phyloP scores from a whole-genome alignment of 2,888 invertebrate genomes.

The Rhagium mordax region DNA sequence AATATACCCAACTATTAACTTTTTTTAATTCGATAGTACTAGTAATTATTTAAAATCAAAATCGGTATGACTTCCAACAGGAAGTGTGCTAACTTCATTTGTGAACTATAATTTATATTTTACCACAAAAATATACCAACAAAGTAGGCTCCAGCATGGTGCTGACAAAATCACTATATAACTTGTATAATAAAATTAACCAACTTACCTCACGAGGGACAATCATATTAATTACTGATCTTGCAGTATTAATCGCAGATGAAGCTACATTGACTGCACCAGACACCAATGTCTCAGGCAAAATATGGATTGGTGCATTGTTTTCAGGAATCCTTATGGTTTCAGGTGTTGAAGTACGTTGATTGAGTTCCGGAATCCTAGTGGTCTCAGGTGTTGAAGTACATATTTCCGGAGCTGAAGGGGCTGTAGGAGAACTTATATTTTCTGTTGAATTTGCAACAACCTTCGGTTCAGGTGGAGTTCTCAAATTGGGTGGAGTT shows the following conservation, averaged over 20 bases:
- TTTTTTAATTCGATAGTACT: too few species aligned
- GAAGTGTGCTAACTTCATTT: too few species aligned
- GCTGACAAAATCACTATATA: too few species aligned
- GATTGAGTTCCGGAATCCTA: neutral
- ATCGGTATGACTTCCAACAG: too few species aligned
- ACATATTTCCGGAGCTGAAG: neutral
- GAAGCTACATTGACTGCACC: conserved; percentile 70
- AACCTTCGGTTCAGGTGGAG: conserved; percentile 6
- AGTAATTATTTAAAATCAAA: too few species aligned
- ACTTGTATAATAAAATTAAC: too few species aligned
- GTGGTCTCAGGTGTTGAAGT: conserved; percentile 5
- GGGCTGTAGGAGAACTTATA: conserved; percentile 11
- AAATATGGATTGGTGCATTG: conserved; percentile 58
- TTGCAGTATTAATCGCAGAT: conserved; percentile 68
- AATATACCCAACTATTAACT: too few species aligned
- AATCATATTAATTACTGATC: conserved; percentile 69
- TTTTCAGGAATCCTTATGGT: neutral
- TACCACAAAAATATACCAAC: too few species aligned
- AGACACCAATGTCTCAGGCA: conserved; percentile 67
- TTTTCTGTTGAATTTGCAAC: neutral
- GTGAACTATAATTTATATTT: too few species aligned
- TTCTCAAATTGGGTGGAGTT: conserved; percentile 48
- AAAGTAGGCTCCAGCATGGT: too few species aligned
- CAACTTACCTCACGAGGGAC: conserved; percentile 59
- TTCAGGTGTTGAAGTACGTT: conserved; percentile 4